Percentiles rank a stretch among this genome's conserved stretches.
Evolutionary conservation across 2,797 vertebrate species (phyloP).

Genomic region (Columba guinea): DNA sequence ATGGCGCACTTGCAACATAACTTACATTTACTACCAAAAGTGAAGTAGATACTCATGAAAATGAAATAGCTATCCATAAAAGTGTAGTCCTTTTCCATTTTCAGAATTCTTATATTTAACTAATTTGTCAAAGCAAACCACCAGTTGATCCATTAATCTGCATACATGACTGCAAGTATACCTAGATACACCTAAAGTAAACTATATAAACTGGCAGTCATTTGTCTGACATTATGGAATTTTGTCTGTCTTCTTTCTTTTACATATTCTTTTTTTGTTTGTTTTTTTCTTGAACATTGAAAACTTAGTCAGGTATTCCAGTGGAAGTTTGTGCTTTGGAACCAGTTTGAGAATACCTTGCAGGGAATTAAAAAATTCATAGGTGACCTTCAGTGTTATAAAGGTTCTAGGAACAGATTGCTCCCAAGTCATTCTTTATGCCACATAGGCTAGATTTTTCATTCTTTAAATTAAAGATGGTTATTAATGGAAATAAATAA

Average conservation of each 20-base stretch:
- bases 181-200: background rate
- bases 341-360: background rate
- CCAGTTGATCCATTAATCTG: background rate
- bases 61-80: background rate
- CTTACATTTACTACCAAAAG: background rate
- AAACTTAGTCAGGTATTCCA: background rate
- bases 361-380: background rate
- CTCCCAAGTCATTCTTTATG: background rate
- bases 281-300: background rate
- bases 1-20: rapidly evolving
- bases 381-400: background rate
- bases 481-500: background rate
- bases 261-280: background rate
- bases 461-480: background rate
- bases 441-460: background rate
- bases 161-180: background rate
- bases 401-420: background rate
- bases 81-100: background rate
- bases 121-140: background rate
- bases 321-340: background rate
- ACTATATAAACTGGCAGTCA: background rate
- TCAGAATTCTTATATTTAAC: background rate
- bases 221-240: background rate
- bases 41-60: background rate
- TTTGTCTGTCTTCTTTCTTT: background rate